Conservation (phyloP, 2,113 vertebrate genomes). For the Oreotrochilus melanogaster region DNA sequence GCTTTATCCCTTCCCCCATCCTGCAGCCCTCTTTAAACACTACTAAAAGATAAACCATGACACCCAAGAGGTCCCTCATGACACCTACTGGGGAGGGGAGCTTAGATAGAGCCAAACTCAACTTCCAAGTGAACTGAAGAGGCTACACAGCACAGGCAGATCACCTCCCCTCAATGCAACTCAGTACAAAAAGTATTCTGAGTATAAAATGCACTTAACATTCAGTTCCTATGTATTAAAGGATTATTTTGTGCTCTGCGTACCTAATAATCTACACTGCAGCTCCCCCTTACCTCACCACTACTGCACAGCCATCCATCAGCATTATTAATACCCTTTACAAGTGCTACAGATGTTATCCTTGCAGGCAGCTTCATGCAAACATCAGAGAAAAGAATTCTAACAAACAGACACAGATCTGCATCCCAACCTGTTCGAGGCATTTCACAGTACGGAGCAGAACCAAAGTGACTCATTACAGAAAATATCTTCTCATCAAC, state of each 20-base stretch:
- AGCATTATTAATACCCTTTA: not conserved
- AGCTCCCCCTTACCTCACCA: not conserved
- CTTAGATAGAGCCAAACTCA: not conserved
- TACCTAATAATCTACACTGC: not conserved
- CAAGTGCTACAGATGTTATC: not conserved
- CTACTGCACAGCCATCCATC: not conserved
- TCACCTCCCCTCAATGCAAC: not conserved
- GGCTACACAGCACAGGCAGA: not conserved
- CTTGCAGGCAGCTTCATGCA: not conserved
- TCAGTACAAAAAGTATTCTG: not conserved
- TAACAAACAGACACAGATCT: not conserved
- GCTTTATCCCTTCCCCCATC: not conserved
- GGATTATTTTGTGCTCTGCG: not conserved
- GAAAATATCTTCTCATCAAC: not conserved
- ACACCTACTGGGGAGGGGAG: not conserved
- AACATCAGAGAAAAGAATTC: not conserved
- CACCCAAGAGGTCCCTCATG: not conserved
- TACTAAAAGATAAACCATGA: not conserved
- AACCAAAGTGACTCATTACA: not conserved
- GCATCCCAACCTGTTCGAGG: not conserved
- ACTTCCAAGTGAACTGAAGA: not conserved
- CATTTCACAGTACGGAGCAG: not conserved
- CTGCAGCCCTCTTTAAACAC: rapidly evolving
- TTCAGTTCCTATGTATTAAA: not conserved
- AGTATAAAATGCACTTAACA: not conserved